Percentiles rank a stretch among this genome's conserved stretches.
Evolutionary conservation across 2,113 vertebrate genomes (phyloP).

Genomic region (Vulpes vulpes): DNA sequence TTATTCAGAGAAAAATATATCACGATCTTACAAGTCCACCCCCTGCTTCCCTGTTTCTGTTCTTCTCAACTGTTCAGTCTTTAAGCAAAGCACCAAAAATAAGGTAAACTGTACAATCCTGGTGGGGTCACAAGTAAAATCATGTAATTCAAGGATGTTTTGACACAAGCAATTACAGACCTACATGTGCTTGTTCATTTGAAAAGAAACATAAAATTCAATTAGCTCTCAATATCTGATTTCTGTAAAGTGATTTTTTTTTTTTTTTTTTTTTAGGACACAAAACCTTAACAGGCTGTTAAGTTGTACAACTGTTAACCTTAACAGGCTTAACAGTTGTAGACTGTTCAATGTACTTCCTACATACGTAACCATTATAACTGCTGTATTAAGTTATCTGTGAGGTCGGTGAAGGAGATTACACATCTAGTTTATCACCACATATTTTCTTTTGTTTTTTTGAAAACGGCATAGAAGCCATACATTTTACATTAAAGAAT

Average conservation of each 20-base stretch:
- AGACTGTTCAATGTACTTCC: constrained; percentile 66
- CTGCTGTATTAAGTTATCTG: constrained; percentile 69
- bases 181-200: not conserved
- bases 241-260: not conserved
- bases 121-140: not conserved
- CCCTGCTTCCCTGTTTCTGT: not conserved
- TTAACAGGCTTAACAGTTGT: constrained; percentile 55
- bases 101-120: not conserved
- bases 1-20: not conserved
- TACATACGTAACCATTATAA: constrained; percentile 79
- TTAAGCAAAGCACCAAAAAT: not conserved
- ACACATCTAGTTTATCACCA: constrained; percentile 78
- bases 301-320: not conserved
- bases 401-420: constrained; percentile 56
- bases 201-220: constrained; percentile 28
- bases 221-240: constrained; percentile 48
- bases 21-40: not conserved
- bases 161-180: not conserved
- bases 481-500: constrained; percentile 75
- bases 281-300: constrained; percentile 50
- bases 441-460: constrained; percentile 78
- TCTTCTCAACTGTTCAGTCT: not conserved
- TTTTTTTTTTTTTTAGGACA: constrained; percentile 49
- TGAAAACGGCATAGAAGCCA: constrained; percentile 80
- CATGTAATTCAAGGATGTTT: constrained; percentile 24